Evolutionary conservation across 1,140 invertebrate species (phyloP), one percentile per base, ranked within the genome.

Genomic region (Halictus rubicundus): DNA sequence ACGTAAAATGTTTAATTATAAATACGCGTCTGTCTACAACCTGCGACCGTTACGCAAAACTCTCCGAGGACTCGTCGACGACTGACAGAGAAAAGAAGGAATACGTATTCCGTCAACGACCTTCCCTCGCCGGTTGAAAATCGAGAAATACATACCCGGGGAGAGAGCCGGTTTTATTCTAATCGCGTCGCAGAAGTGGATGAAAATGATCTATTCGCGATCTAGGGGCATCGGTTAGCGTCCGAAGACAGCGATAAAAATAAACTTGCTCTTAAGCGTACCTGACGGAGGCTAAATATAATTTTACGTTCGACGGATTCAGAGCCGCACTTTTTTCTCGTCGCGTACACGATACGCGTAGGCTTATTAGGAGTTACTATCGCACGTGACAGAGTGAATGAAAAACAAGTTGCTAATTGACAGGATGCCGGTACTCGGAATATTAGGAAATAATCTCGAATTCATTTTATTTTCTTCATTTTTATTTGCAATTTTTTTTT

Each of bases 1-100:
- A 78, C 68, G 68, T 78, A 71, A 78, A 70, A 70, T 78, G 68
- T 78, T 78, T 78, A 71, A 78, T 71, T 78, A 71, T 71, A 78
- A 70, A 71, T 63, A 39, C 65, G 21, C 9, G 42, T 12, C 21
- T 27, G 65, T 76, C 37, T 25, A 32, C 65, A 65, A 8, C 25
- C 25, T 12, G 6, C 8, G 74, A 60, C 12, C 16, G 65, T 76
- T 69, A 60, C 54, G 74, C 65, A 60, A 75, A 75, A 23, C 37
- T 54, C 42, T 52, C 1, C 5, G n/a, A 46, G 19, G 37, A 27
- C 37, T 23, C 27, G 37, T 1, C 49, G 63, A 27, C 46, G 39
- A 3, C 10, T n/a, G 19, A n/a, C 49, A 69, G n/a, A 27, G 27
- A 12, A 68, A 68, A 25, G 25, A 12, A 25, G 12, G 6, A 19